phyloP scores from a whole-genome alignment of 2,113 vertebrate species.

The Zeus faber region DNA sequence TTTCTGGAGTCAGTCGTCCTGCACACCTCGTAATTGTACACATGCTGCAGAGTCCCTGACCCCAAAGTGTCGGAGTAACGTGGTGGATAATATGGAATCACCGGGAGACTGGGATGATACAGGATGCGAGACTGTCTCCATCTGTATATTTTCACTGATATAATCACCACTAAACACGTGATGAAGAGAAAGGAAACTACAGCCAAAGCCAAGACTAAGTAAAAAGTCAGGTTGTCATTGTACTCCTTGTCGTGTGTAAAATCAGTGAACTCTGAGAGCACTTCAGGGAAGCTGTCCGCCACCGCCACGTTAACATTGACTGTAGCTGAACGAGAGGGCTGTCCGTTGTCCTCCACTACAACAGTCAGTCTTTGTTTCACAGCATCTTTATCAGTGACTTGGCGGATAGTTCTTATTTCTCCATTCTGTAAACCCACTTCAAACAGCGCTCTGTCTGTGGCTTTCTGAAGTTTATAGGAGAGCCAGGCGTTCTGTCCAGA shows the following conservation, averaged over 20 bases:
- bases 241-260: slow-evolving; percentile 48
- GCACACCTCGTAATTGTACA: too few species aligned
- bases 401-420: too few species aligned
- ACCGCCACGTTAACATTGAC: slow-evolving; percentile 70
- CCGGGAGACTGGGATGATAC: slow-evolving; percentile 47
- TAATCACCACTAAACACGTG: slow-evolving; percentile 64
- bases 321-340: slow-evolving; percentile 72
- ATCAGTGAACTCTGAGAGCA: slow-evolving; percentile 69
- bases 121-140: slow-evolving; percentile 36
- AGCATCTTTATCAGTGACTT: slow-evolving; percentile 73
- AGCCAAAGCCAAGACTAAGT: slow-evolving; percentile 69
- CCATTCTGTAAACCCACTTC: too few species aligned
- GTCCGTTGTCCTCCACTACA: slow-evolving; percentile 75
- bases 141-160: slow-evolving; percentile 73
- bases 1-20: too few species aligned
- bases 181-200: slow-evolving; percentile 72
- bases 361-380: slow-evolving; percentile 72
- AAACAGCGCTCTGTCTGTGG: too few species aligned
- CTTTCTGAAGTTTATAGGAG: too few species aligned
- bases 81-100: slow-evolving; percentile 58
- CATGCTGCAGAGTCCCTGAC: slow-evolving; percentile 50
- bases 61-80: slow-evolving; percentile 47
- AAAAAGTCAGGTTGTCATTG: slow-evolving; percentile 65
- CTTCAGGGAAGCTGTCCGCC: slow-evolving; percentile 74
- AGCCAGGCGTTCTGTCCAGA: too few species aligned